Evolutionary conservation across 2,113 vertebrate genomes (phyloP), one percentile per base, ranked within the genome.

Genomic region (Melanerpes aurifrons): DNA sequence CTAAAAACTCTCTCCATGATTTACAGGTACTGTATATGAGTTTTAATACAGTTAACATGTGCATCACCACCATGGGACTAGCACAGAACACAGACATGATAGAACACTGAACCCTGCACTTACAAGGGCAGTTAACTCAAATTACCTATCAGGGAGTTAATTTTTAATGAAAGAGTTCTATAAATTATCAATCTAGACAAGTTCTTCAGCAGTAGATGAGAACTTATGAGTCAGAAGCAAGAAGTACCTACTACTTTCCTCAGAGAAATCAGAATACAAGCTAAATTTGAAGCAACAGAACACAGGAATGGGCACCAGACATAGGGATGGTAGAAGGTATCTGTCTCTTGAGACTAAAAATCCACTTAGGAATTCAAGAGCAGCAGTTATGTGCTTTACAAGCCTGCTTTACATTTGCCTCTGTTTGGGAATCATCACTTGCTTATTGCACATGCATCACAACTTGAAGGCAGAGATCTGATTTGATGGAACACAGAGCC

Each of bases 141-240:
- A 91, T 89, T 89, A 64, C 61, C 31, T 35, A 31, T 47, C 66
- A 80, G 22, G 11, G 31, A 62, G 20, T 56, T 72, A 81, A 64
- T 81, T 84, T 87, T 92, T 77, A 91, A 81, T 74, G 56, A 64
- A 81, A 83, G 18, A 7, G 14, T 32, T 58, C 22, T 69, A 64
- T 35, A 80, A 87, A 68, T 61, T 19, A 86, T 12, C 48, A 80
- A 91, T 28, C 37, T 18, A 87, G 32, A 35, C 64, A 77, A 83
- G 45, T 66, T 75, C 20, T 62, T 61, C 48, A 29, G 7, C 7
- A 90, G 25, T 16, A 86, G 61, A 71, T n/a, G 12, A 81, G 24
- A 40, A 59, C 67, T 89, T 48, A 31, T 32, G 54, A 74, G 29
- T 77, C 57, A 63, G 32, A 15, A 91, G 48, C 48, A 68, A 81